Percentiles rank a stretch among this genome's conserved stretches.
Evolutionary conservation across 2,113 vertebrate genomes (phyloP).

Genomic region (Oncorhynchus masou): DNA sequence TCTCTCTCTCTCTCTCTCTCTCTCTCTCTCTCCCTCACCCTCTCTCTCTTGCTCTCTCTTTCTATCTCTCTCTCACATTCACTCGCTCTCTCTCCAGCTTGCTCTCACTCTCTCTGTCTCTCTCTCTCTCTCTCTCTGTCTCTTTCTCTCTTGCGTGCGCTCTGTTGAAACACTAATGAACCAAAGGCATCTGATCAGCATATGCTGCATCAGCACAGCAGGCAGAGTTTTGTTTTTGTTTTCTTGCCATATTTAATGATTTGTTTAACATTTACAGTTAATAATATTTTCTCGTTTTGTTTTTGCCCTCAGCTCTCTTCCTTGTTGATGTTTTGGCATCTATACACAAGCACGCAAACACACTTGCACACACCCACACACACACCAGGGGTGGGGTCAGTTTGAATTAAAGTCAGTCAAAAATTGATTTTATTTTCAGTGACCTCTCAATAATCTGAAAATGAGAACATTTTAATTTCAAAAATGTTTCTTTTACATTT

Average conservation of each 20-base stretch:
- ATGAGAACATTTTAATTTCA: too few species aligned
- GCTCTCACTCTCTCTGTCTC: background rate
- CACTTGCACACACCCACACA: constrained; percentile 19
- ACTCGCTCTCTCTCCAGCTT: too few species aligned
- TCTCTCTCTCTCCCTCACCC: background rate
- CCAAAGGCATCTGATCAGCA: constrained; percentile 31
- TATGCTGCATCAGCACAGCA: constrained; percentile 53
- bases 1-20: background rate
- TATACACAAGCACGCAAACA: background rate
- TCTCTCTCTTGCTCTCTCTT: constrained; percentile 28
- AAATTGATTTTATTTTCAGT: too few species aligned
- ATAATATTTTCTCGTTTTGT: constrained; percentile 62
- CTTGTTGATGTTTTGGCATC: constrained; percentile 59
- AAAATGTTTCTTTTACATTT: too few species aligned
- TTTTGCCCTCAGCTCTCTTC: constrained; percentile 59
- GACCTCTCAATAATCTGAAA: too few species aligned
- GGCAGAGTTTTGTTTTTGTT: constrained; percentile 41
- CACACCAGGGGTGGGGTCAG: too few species aligned
- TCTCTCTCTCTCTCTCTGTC: constrained; percentile 29
- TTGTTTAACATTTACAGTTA: constrained; percentile 66
- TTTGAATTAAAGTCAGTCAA: too few species aligned
- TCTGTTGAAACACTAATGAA: constrained; percentile 38
- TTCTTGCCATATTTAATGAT: constrained; percentile 65
- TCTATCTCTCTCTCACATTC: too few species aligned
- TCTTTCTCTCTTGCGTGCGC: constrained; percentile 46